Conservation (phyloP, 2,888 invertebrate species). For the Nematopogon swammerdamellus region DNA sequence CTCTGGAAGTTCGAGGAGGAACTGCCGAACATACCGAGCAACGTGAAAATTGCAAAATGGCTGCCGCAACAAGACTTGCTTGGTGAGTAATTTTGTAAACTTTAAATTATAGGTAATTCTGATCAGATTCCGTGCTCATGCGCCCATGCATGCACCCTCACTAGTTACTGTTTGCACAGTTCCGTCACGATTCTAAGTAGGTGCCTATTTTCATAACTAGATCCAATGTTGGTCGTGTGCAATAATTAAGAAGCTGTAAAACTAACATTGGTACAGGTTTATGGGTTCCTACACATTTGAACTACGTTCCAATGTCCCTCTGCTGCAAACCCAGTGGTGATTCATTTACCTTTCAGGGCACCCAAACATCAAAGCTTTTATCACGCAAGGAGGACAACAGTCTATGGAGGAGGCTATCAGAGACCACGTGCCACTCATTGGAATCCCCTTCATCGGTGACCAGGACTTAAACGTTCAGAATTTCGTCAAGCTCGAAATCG, state of each 20-base stretch:
- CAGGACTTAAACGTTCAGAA: conserved; percentile 4
- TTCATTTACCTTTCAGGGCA: no score
- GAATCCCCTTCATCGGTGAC: conserved; percentile 5
- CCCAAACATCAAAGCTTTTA: conserved; percentile 5
- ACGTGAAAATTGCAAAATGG: conserved; percentile 18
- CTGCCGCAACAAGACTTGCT: conserved; percentile 19
- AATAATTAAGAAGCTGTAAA: no score
- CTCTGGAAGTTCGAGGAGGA: conserved; percentile 19
- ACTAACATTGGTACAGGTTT: no score
- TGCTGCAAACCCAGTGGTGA: no score
- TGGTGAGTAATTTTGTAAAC: conserved; percentile 11
- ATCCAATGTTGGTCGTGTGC: no score
- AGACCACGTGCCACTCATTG: conserved; percentile 2
- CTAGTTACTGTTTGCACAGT: no score
- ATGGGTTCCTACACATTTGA: no score
- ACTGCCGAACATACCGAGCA: conserved; percentile 13
- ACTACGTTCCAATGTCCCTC: no score
- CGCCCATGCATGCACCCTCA: no score
- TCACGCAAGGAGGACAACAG: conserved; percentile 5
- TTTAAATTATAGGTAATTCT: background rate
- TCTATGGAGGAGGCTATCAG: conserved; percentile 6
- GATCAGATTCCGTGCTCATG: no score
- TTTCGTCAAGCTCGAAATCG: conserved; percentile 4
- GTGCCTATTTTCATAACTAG: no score
- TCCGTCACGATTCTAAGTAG: no score